Base-by-base conservation (phyloP, 37 sponge, comb jelly and placozoan species). In the Ephydatia muelleri region DNA sequence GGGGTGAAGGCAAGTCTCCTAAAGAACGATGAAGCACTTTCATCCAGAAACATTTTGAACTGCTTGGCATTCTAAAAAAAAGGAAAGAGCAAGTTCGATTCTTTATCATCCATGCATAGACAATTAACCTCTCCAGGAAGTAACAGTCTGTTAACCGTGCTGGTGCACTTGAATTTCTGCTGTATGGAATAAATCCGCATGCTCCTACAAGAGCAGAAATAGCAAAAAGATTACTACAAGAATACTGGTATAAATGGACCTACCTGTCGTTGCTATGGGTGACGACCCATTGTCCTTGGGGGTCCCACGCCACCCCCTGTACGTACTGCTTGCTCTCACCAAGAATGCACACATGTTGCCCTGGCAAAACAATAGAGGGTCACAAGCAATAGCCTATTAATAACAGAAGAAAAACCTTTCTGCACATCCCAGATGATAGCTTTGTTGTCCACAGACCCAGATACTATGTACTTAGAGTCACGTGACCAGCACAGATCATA, bases 221-320 rank as follows among this genome's bases (percentile, higher is more conserved):
- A 43, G 25, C 38, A 40, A 19, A 1, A 5, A 71, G 27, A 71
- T 12, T 14, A 71, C 72, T 26, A n/a, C n/a, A n/a, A n/a, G n/a
- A n/a, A n/a, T n/a, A 43, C 43, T 43, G 43, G 43, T 43, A 9
- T 3, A n/a, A n/a, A n/a, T n/a, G n/a, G n/a, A n/a, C 73, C 6
- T 70, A 87, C 94, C 95, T 88, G 79, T 99, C 99, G 43, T 78
- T 90, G 79, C 95, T 90, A 19, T 93, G 89, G 0, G 94, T 91
- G 28, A 85, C 91, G 21, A 99, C 35, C 78, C 73, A 91, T 30
- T 86, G 57, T 3, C 90, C 89, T 19, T 83, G 35, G 35, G 99
- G 99, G 76, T 99, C 97, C 94, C 94, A 96, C 9, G 92, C 82
- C n/a, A 99, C 97, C 12, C 99, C 99, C 78, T 96, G 99, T 0